phyloP scores from a whole-genome alignment of 1,140 invertebrate species.

The Coelopa frigida region DNA sequence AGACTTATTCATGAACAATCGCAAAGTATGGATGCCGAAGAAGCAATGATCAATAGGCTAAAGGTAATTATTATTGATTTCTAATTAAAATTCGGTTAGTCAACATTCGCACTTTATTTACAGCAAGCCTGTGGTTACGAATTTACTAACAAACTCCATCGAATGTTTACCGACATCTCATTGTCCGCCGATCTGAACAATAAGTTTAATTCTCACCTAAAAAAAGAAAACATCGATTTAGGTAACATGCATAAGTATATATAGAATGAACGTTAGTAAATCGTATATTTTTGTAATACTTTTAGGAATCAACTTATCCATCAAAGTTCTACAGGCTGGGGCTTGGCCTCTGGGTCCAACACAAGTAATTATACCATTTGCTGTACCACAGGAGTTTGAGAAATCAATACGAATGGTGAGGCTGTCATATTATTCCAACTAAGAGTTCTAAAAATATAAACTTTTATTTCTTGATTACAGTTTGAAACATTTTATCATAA shows the following conservation, averaged over 20 bases:
- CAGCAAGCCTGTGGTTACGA: conserved; percentile 97
- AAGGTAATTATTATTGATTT: conserved; percentile 50
- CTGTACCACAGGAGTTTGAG: conserved; percentile 84
- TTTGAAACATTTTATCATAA: conserved; percentile 93
- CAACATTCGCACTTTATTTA: conserved; percentile 26
- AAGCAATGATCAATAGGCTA: conserved; percentile 96
- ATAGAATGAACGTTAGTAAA: neutral
- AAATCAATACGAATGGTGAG: conserved; percentile 73
- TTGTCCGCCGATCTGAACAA: conserved; percentile 87
- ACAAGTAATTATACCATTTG: conserved; percentile 72
- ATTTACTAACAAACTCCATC: conserved; percentile 95
- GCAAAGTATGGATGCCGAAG: conserved; percentile 95
- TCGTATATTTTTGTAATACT: too few species aligned
- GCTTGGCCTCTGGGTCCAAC: conserved; percentile 91
- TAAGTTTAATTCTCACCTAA: conserved; percentile 73
- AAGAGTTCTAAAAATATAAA: neutral
- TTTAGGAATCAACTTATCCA: conserved; percentile 42
- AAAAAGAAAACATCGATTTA: conserved; percentile 61
- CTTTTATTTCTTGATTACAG: conserved; percentile 46
- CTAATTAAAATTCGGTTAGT: conserved; percentile 8
- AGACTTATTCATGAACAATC: conserved; percentile 86
- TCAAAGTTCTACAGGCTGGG: conserved; percentile 78
- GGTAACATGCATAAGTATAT: conserved; percentile 55
- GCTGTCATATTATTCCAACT: conserved; percentile 2
- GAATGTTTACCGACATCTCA: conserved; percentile 98